Evolutionary conservation across 1,140 invertebrate species (phyloP).

Genomic region (Lordiphosa collinella): DNA sequence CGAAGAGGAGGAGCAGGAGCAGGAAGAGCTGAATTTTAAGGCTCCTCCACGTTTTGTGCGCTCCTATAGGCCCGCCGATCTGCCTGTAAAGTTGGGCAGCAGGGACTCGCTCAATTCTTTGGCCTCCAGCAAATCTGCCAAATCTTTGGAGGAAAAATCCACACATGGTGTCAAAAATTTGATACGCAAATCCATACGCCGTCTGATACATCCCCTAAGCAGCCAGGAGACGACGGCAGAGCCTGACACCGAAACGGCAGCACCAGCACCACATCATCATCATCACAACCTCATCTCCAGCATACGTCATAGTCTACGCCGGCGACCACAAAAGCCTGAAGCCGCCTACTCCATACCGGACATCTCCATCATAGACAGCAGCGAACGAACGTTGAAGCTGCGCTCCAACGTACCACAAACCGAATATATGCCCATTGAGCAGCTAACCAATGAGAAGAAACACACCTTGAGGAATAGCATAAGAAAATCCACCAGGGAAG

Average conservation of each 20-base stretch:
- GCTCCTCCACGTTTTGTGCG: conserved; percentile 69
- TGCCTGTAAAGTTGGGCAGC: conserved; percentile 38
- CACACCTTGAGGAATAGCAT: conserved; percentile 71
- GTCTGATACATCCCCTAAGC: conserved; percentile 57
- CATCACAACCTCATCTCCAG: background rate
- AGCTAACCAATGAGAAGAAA: conserved; percentile 63
- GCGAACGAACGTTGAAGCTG: conserved; percentile 65
- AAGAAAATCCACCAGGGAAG: conserved; percentile 66
- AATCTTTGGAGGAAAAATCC: conserved; percentile 12
- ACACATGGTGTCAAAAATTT: conserved; percentile 48
- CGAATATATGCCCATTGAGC: conserved; percentile 66
- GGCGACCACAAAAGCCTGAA: conserved; percentile 44
- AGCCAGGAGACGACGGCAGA: conserved; percentile 2
- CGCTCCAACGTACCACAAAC: conserved; percentile 48
- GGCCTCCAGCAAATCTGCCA: conserved; percentile 34
- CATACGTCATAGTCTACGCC: conserved; percentile 68
- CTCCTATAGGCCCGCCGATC: conserved; percentile 48
- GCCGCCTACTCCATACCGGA: conserved; percentile 29
- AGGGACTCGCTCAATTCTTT: conserved; percentile 65
- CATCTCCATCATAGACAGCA: conserved; percentile 67
- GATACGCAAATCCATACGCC: conserved; percentile 72
- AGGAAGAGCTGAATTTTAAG: conserved; percentile 53
- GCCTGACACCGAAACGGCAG: background rate
- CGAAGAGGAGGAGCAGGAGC: conserved; percentile 40
- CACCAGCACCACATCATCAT: conserved; percentile 31